A percentile compares a stretch with the other conserved stretches of the same genome.
Evolutionary conservation across 1,140 invertebrate species (phyloP).

Genomic region (Drosophila watanabei): DNA sequence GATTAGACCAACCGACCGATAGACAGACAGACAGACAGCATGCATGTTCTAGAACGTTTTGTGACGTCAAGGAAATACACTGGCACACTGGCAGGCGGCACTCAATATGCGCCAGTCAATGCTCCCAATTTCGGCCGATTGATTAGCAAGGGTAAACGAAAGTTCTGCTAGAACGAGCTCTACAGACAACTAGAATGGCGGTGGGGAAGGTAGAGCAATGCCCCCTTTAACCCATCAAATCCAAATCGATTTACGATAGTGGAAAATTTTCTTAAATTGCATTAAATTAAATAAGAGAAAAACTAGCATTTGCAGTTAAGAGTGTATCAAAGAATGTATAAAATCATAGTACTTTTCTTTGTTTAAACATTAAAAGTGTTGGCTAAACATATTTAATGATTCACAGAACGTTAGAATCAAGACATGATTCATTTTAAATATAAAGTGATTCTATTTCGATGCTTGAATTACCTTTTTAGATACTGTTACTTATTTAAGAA

Average conservation of each 20-base stretch:
- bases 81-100: slow-evolving; percentile 8
- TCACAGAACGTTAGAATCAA: not conserved
- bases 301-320: not conserved
- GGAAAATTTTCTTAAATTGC: not conserved
- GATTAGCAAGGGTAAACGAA: slow-evolving; percentile 37
- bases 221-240: not conserved
- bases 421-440: not conserved
- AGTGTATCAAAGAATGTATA: not conserved
- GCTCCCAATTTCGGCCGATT: slow-evolving; percentile 35
- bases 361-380: not conserved
- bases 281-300: not conserved
- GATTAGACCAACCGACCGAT: slow-evolving; percentile 14
- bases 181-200: slow-evolving; percentile 12
- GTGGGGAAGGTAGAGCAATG: not conserved
- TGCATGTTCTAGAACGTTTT: slow-evolving; percentile 43
- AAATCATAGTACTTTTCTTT: not conserved
- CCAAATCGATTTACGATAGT: not conserved
- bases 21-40: slow-evolving; percentile 22
- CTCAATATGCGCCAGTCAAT: slow-evolving; percentile 31
- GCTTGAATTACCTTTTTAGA: not conserved
- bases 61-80: slow-evolving; percentile 44
- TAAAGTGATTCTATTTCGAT: not conserved
- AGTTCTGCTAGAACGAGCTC: slow-evolving; percentile 4
- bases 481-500: not conserved
- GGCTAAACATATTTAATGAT: not conserved